phyloP scores from a whole-genome alignment of 2,888 invertebrate genomes.

The Phania funesta region DNA sequence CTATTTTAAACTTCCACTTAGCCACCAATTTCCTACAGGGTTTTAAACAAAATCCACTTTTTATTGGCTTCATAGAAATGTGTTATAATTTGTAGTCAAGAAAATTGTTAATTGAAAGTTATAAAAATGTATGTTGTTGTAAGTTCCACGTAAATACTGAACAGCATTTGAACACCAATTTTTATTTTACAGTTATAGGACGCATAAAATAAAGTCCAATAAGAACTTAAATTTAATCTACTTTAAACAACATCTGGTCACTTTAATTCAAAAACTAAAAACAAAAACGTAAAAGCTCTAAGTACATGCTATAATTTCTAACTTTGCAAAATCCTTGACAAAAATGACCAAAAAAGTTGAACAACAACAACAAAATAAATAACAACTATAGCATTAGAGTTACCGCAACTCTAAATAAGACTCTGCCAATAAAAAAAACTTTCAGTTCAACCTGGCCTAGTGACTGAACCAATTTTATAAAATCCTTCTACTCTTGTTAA shows the following conservation, averaged over 20 bases:
- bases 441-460: slow-evolving; percentile 36
- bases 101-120: not conserved
- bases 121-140: not conserved
- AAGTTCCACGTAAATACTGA: no score
- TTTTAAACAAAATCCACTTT: slow-evolving; percentile 20
- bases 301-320: slow-evolving; percentile 16
- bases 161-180: no score
- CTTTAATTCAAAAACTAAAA: not conserved
- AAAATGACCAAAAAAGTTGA: slow-evolving; percentile 19
- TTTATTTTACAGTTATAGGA: no score
- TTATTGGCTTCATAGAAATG: slow-evolving; percentile 12
- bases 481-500: not conserved
- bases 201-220: no score
- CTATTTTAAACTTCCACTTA: no score
- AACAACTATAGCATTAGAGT: slow-evolving; percentile 27
- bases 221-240: not conserved
- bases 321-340: not conserved
- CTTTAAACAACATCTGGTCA: not conserved
- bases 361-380: slow-evolving; percentile 13
- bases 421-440: slow-evolving; percentile 5
- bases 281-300: not conserved
- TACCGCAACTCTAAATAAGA: slow-evolving; percentile 30
- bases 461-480: not conserved
- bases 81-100: slow-evolving; percentile 41
- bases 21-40: not conserved